Evolutionary conservation across 2,113 vertebrate genomes (phyloP).

Genomic region (Turnix velox): DNA sequence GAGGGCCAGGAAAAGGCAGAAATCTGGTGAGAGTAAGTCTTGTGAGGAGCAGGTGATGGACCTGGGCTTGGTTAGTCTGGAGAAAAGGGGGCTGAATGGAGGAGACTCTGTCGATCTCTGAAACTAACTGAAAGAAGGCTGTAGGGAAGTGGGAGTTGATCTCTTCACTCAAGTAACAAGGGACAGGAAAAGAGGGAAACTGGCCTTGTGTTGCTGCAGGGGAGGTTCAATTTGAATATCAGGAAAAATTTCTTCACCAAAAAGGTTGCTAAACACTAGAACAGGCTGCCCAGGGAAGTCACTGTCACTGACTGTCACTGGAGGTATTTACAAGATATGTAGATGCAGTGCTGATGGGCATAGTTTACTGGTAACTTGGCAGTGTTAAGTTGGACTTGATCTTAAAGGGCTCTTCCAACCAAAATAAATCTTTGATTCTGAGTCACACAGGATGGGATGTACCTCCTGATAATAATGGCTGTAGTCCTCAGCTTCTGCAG

Average conservation of each 20-base stretch:
- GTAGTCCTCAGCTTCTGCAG: not conserved
- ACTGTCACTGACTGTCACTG: not conserved
- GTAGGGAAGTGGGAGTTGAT: not conserved
- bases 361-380: not conserved
- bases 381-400: not conserved
- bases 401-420: not conserved
- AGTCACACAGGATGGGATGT: not conserved
- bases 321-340: not conserved
- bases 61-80: not conserved
- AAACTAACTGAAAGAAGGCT: not conserved
- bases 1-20: not conserved
- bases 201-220: not conserved
- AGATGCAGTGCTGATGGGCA: not conserved
- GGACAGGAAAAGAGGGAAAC: not conserved
- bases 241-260: not conserved
- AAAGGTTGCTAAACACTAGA: not conserved
- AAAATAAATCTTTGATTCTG: not conserved
- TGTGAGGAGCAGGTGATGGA: not conserved
- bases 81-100: not conserved
- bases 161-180: not conserved
- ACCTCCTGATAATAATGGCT: not conserved
- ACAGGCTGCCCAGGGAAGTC: not conserved
- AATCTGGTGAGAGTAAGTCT: not conserved
- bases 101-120: not conserved
- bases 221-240: not conserved